A percentile compares a stretch with the other conserved stretches of the same genome.
Evolutionary conservation across 1,140 invertebrate genomes (phyloP).

Genomic region (Drosophila simulans): DNA sequence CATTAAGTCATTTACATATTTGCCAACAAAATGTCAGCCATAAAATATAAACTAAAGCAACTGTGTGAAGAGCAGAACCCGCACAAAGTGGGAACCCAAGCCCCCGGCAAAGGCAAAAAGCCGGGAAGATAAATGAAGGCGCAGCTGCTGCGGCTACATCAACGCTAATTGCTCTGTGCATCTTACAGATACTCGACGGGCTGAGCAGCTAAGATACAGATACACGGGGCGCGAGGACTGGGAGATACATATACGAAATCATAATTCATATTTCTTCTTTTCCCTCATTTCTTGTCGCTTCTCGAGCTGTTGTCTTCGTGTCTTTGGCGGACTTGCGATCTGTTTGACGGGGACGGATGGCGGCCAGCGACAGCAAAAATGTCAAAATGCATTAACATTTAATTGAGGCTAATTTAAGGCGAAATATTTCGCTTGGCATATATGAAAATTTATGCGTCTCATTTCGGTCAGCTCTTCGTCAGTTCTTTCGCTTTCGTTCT

Average conservation of each 20-base stretch:
- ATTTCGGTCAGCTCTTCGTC: slow-evolving; percentile 54
- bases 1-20: slow-evolving; percentile 74
- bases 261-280: slow-evolving; percentile 72
- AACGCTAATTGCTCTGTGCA: slow-evolving; percentile 79
- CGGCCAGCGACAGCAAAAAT: slow-evolving; percentile 64
- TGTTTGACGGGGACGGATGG: slow-evolving; percentile 26
- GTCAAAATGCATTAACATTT: slow-evolving; percentile 85
- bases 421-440: slow-evolving; percentile 76
- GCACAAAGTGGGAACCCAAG: slow-evolving; percentile 19
- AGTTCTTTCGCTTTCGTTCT: slow-evolving; percentile 23
- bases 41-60: slow-evolving; percentile 63
- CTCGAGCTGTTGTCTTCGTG: slow-evolving; percentile 10
- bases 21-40: slow-evolving; percentile 67
- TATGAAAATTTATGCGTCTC: slow-evolving; percentile 83
- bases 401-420: slow-evolving; percentile 85
- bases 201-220: slow-evolving; percentile 30
- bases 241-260: slow-evolving; percentile 58
- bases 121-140: slow-evolving; percentile 73
- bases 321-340: slow-evolving; percentile 46
- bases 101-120: slow-evolving; percentile 23
- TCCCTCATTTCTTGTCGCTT: slow-evolving; percentile 12
- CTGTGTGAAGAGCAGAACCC: slow-evolving; percentile 42
- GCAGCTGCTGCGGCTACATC: slow-evolving; percentile 77
- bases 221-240: slow-evolving; percentile 28
- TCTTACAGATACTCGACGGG: slow-evolving; percentile 56